Base-by-base conservation (phyloP, 2,888 invertebrate genomes). In the Troides helena region DNA sequence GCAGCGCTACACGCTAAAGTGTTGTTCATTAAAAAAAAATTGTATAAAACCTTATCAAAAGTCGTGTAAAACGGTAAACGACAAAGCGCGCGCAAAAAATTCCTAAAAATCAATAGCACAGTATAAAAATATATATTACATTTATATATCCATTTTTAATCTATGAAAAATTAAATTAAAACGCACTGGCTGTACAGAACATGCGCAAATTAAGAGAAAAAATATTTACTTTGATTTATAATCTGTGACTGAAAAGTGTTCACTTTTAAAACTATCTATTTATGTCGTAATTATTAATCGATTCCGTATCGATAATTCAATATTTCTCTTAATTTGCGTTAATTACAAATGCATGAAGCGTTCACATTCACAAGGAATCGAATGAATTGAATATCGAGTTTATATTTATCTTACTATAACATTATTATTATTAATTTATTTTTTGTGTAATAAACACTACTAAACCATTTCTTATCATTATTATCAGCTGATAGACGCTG, bases 61-160 rank as follows among this genome's bases (percentile, higher is more conserved):
- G 71, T 72, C 78, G 78, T 78, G 82, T 80, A 74, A 75, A 74
- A 4, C 25, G 25, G 6, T 80, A 80, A 78, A 64, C 72, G 71
- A 73, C 67, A 80, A 76, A 74, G 46, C 70, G 68, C 74, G 77
- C 78, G 86, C 87, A 87, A 86, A 86, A 85, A 83, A 85, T 84
- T 80, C 80, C 74, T 84, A 82, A 80, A 83, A 87, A 82, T 79
- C 76, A 85, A 85, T 83, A 84, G 79, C 84, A 82, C 73, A 72
- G 79, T 87, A 88, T 82, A 87, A 89, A 89, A 88, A 88, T 87
- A 83, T 81, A 81, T 76, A 83, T 78, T 83, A 80, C 80, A 80
- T 85, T 80, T 8, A 39, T 39, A 39, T 39, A 39, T 39, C 39
- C 39, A 39, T 39, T 39, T 39, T 39, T 39, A 39, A 39, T 39